Percentiles rank a stretch among this genome's conserved stretches.
Conservation (phyloP, 2,888 invertebrate species). For the Acanthococcus lagerstroemiae region DNA sequence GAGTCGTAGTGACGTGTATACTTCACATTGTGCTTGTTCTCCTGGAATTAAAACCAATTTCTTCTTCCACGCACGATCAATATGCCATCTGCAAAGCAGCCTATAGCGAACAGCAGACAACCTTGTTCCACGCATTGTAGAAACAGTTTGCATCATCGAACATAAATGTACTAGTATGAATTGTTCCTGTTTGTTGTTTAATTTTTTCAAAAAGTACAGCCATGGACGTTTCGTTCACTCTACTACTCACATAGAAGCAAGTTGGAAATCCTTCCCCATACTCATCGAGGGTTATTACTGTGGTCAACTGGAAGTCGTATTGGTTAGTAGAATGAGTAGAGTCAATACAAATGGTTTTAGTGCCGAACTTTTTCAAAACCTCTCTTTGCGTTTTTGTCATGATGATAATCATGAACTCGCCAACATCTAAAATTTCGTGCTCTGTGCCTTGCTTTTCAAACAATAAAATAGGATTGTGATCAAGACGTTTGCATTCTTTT, state of each 20-base stretch:
- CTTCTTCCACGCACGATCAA: conserved; percentile 34
- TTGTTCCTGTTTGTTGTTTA: too few relatives aligned
- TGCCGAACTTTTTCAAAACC: conserved; percentile 36
- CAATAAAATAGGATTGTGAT: not conserved
- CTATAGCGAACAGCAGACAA: not conserved
- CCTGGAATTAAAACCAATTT: too few relatives aligned
- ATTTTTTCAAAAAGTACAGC: too few relatives aligned
- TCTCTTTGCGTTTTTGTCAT: conserved; percentile 37
- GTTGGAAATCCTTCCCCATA: conserved; percentile 35
- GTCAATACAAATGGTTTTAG: conserved; percentile 37
- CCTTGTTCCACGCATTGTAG: too few relatives aligned
- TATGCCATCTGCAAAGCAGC: conserved; percentile 37
- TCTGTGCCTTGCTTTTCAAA: conserved; percentile 1
- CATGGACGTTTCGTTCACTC: too few relatives aligned
- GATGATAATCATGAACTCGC: conserved; percentile 37
- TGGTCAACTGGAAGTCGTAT: conserved; percentile 34
- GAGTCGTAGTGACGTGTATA: conserved; percentile 9
- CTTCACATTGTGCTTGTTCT: not conserved
- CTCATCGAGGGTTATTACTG: conserved; percentile 37
- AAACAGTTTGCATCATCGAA: too few relatives aligned
- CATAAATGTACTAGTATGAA: too few relatives aligned
- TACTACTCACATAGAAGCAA: conserved; percentile 35
- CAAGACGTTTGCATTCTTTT: not conserved
- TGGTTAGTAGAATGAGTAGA: conserved; percentile 36
- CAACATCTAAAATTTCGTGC: not conserved